phyloP scores from a whole-genome alignment of 2,113 vertebrate species.

The Chloropsis cyanopogon region DNA sequence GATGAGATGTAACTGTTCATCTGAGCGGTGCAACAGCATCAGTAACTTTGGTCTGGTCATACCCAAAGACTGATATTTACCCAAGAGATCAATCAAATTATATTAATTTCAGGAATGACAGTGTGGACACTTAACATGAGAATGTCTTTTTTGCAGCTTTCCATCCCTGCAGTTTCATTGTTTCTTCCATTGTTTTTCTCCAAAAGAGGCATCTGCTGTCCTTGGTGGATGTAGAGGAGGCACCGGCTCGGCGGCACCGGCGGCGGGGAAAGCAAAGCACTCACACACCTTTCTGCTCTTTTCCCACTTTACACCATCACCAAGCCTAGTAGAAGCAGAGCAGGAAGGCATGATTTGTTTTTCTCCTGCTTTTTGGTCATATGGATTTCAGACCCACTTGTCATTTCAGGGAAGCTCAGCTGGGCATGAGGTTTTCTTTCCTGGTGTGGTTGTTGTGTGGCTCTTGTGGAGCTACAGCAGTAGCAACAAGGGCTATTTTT shows the following conservation, averaged over 20 bases:
- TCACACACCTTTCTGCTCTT: neutral
- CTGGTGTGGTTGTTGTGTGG: neutral
- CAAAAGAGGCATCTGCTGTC: neutral
- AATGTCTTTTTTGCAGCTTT: neutral
- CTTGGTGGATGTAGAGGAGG: neutral
- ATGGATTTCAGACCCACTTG: neutral
- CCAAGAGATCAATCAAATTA: neutral
- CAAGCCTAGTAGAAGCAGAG: neutral
- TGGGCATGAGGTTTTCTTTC: constrained; percentile 6
- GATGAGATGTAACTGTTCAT: neutral
- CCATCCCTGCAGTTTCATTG: neutral
- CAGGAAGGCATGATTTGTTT: neutral
- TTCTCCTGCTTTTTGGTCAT: neutral
- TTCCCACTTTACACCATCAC: neutral
- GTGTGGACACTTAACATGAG: neutral
- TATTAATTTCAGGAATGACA: neutral
- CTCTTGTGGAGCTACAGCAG: neutral
- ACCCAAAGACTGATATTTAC: neutral
- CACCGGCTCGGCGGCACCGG: too few species aligned
- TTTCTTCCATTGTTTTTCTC: neutral
- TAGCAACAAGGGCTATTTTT: constrained; percentile 61
- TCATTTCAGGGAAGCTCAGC: neutral
- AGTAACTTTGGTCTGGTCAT: neutral
- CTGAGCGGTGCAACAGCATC: neutral
- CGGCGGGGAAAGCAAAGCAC: neutral